Evolutionary conservation across 2,113 vertebrate species (phyloP).

Genomic region (Bufo bufo): DNA sequence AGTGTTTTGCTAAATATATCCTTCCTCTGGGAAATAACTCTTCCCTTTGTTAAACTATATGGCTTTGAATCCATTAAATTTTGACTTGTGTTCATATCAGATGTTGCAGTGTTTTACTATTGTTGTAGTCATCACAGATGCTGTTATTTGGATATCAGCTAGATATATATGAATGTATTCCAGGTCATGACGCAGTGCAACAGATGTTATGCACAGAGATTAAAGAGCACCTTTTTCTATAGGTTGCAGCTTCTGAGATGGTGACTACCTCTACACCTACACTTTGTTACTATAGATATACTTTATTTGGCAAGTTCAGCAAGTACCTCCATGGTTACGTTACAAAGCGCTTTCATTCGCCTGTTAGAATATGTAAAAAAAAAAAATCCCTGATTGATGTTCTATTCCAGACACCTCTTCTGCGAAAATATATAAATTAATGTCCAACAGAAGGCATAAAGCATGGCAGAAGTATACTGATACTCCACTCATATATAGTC

Average conservation of each 20-base stretch:
- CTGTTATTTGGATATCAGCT: not conserved
- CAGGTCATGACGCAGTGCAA: not conserved
- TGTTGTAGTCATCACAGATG: constrained; percentile 1
- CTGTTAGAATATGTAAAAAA: too few relatives aligned
- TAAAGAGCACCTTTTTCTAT: not conserved
- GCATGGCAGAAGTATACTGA: too few relatives aligned
- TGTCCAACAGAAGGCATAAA: too few relatives aligned
- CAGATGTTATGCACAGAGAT: not conserved
- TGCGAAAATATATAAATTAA: too few relatives aligned
- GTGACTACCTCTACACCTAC: not conserved
- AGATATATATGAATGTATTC: not conserved
- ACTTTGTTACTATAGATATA: not conserved
- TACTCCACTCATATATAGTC: too few relatives aligned
- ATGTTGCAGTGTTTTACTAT: not conserved
- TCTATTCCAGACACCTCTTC: too few relatives aligned
- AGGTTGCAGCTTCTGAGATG: not conserved
- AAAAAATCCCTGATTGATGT: too few relatives aligned
- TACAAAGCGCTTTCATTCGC: too few relatives aligned
- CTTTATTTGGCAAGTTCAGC: not conserved
- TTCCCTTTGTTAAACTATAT: not conserved
- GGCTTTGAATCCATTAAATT: not conserved
- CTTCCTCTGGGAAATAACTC: not conserved
- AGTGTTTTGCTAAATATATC: not conserved
- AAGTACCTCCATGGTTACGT: too few relatives aligned
- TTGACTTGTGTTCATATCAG: not conserved